A percentile compares a stretch with the other conserved stretches of the same genome.
These are phyloP conservation scores for Scelioninae gen. 2 DNA, from an alignment of 2,888 invertebrate genomes.

Conservation along the genomic window DNA sequence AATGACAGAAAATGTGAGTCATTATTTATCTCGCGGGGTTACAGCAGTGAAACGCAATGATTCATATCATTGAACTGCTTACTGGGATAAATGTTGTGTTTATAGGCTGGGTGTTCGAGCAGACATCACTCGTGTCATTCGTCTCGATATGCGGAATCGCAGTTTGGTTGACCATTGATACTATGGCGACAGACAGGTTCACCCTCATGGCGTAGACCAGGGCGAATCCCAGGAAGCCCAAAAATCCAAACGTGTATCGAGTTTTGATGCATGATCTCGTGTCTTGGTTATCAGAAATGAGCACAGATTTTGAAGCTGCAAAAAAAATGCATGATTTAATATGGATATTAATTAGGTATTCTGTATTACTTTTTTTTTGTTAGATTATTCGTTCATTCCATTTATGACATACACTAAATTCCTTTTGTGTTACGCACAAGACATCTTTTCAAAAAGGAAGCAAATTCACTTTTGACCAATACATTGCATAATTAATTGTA, in stretches of 20 bases:
- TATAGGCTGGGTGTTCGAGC: slow-evolving; percentile 76
- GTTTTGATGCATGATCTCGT: slow-evolving; percentile 83
- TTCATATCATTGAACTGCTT: slow-evolving; percentile 55
- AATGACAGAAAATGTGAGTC: slow-evolving; percentile 8
- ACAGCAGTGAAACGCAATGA: slow-evolving; percentile 33
- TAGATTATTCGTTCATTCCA: too few species aligned
- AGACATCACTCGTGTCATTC: slow-evolving; percentile 79
- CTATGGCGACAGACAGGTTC: slow-evolving; percentile 94
- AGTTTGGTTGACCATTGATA: slow-evolving; percentile 93
- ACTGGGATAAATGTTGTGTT: slow-evolving; percentile 71
- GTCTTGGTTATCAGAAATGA: slow-evolving; percentile 70
- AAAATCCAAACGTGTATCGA: slow-evolving; percentile 86
- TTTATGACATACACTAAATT: too few species aligned
- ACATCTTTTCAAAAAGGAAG: too few species aligned
- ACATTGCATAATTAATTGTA: too few species aligned
- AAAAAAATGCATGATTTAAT: too few species aligned
- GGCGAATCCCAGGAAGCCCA: slow-evolving; percentile 92
- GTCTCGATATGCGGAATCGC: slow-evolving; percentile 77
- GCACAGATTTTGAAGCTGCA: slow-evolving; percentile 61
- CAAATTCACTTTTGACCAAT: too few species aligned
- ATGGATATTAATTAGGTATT: neutral
- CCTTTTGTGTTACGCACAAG: too few species aligned
- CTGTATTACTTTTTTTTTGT: too few species aligned
- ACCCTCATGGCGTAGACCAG: slow-evolving; percentile 94
- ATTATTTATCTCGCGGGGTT: slow-evolving; percentile 12